Conservation (phyloP, 2,113 vertebrate species). For the Labeo rohita region DNA sequence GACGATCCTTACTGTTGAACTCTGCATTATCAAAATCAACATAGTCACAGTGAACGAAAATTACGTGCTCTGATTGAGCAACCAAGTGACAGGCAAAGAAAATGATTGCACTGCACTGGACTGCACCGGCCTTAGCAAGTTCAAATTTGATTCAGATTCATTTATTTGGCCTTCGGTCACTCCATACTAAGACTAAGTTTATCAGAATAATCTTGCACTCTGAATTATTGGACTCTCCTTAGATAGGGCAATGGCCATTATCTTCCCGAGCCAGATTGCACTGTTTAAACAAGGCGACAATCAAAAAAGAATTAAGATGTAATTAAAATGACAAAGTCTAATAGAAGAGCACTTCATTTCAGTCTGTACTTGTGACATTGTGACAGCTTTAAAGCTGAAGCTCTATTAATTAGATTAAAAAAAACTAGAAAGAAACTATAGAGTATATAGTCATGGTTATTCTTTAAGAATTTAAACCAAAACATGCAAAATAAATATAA, state of each 20-base stretch:
- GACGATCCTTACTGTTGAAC: neutral
- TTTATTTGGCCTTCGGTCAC: constrained; percentile 9
- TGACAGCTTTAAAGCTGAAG: constrained; percentile 15
- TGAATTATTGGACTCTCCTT: constrained; percentile 36
- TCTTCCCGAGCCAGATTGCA: constrained; percentile 21
- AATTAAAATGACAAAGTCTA: constrained; percentile 44
- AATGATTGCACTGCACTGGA: neutral
- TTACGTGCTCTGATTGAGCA: neutral
- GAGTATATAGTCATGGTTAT: neutral
- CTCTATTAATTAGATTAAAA: neutral
- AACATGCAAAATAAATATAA: neutral
- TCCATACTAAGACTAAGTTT: constrained; percentile 13
- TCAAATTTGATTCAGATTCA: constrained; percentile 24
- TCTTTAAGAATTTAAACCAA: neutral
- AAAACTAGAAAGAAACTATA: neutral
- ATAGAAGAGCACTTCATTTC: neutral
- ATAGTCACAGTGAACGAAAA: neutral
- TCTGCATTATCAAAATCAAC: neutral
- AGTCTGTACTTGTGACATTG: constrained; percentile 17
- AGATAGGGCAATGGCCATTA: constrained; percentile 21
- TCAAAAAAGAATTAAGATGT: constrained; percentile 42
- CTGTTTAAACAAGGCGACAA: constrained; percentile 20
- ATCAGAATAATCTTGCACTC: constrained; percentile 36
- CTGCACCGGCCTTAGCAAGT: neutral
- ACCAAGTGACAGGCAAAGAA: neutral